These are phyloP conservation scores for Muschampia plurimacula DNA, from an alignment of 2,888 invertebrate genomes.

Conservation along the genomic window DNA sequence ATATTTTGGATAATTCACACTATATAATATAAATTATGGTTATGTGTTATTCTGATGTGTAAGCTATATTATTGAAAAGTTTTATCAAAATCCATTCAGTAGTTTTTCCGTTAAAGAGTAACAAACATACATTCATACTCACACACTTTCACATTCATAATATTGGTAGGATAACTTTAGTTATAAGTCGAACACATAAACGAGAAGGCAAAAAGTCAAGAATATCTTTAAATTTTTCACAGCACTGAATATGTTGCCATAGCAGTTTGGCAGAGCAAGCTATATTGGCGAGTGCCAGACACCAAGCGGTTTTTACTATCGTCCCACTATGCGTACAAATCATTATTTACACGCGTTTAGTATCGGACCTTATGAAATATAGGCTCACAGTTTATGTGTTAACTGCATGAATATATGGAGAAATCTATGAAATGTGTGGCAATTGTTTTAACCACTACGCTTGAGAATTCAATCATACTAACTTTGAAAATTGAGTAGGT, in stretches of 20 bases:
- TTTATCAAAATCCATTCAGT: no score
- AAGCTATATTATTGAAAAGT: no score
- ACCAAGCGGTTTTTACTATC: constrained; percentile 35
- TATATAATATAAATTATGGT: no score
- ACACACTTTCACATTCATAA: no score
- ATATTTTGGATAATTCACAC: no score
- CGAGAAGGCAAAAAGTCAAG: neutral
- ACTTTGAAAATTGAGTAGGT: no score
- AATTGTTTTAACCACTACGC: neutral
- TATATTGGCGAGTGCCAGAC: constrained; percentile 29
- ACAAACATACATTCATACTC: no score
- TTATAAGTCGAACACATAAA: neutral
- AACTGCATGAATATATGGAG: neutral
- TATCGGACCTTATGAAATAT: constrained; percentile 32
- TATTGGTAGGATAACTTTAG: no score
- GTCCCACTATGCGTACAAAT: constrained; percentile 31
- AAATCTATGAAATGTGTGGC: neutral
- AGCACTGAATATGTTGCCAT: constrained; percentile 6
- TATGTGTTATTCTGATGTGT: no score
- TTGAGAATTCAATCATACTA: neutral
- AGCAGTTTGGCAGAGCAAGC: constrained; percentile 29
- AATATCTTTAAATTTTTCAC: neutral
- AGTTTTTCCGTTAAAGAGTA: no score
- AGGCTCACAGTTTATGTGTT: constrained; percentile 29
- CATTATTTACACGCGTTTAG: constrained; percentile 39